Evolutionary conservation across 2,888 invertebrate species (phyloP).

Genomic region (Polyommatus iphigenia): DNA sequence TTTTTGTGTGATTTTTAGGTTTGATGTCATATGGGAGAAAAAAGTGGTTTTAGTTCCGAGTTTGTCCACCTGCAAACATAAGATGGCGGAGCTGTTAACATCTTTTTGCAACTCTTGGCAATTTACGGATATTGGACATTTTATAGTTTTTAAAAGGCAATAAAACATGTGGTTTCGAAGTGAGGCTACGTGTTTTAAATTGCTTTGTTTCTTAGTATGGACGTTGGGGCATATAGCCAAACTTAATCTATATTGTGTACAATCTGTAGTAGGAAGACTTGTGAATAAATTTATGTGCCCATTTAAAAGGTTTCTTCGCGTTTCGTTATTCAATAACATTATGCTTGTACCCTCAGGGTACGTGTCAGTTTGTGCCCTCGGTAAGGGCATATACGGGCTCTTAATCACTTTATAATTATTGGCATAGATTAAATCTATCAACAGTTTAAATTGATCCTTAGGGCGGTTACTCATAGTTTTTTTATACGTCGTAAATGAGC

Average conservation of each 20-base stretch:
- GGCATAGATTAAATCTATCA: background rate
- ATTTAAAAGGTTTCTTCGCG: constrained; percentile 21
- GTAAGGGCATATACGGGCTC: constrained; percentile 10
- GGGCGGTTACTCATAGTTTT: background rate
- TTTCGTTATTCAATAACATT: background rate
- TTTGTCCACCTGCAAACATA: background rate
- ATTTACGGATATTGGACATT: constrained; percentile 51
- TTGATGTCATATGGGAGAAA: background rate
- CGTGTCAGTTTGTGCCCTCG: background rate
- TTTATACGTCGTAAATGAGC: background rate
- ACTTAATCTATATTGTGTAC: constrained; percentile 24
- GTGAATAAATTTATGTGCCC: constrained; percentile 20
- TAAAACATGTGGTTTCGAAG: constrained; percentile 42
- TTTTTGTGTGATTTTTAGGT: background rate
- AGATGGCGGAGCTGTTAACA: background rate
- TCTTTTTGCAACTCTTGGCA: constrained; percentile 51
- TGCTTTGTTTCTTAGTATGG: constrained; percentile 18
- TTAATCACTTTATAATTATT: constrained; percentile 16
- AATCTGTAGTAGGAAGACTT: constrained; percentile 12
- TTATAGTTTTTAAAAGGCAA: constrained; percentile 45
- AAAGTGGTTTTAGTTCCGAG: background rate
- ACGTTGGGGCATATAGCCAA: background rate
- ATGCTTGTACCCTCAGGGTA: constrained; percentile 5
- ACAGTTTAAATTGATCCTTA: background rate
- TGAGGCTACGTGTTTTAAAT: constrained; percentile 36